Evolutionary conservation across 1,140 invertebrate genomes (phyloP).

Genomic region (Trichomalopsis sarcophagae): DNA sequence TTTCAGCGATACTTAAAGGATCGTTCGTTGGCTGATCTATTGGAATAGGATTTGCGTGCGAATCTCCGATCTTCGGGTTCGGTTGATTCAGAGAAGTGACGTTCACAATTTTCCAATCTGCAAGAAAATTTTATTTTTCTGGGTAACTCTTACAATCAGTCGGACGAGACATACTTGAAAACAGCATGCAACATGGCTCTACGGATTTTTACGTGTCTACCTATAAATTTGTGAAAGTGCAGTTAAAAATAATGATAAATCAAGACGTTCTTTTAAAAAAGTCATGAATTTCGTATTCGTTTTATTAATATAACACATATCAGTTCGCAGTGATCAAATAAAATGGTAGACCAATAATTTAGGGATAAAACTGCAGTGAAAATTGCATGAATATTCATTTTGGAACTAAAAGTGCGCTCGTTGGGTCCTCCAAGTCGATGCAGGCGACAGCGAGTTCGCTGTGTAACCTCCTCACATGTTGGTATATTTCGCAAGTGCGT

Average conservation of each 20-base stretch:
- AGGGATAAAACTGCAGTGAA: too few relatives aligned
- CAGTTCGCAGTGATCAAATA: too few relatives aligned
- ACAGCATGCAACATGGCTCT: too few relatives aligned
- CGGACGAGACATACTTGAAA: neutral
- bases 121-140: neutral
- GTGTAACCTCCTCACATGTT: constrained; percentile 56
- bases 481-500: constrained; percentile 56
- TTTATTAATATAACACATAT: too few relatives aligned
- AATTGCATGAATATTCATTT: too few relatives aligned
- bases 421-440: constrained; percentile 28
- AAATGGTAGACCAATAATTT: too few relatives aligned
- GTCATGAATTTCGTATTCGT: too few relatives aligned
- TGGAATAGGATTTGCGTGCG: neutral
- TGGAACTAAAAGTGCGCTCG: too few relatives aligned
- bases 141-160: neutral
- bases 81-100: neutral
- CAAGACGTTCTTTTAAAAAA: too few relatives aligned
- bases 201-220: too few relatives aligned
- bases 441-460: neutral
- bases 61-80: neutral
- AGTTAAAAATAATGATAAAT: too few relatives aligned
- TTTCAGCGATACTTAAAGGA: constrained; percentile 13
- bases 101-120: constrained; percentile 30
- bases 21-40: neutral
- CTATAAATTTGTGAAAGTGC: too few relatives aligned